A percentile compares a stretch with the other conserved stretches of the same genome.
Evolutionary conservation across 2,888 invertebrate genomes (phyloP).

Genomic region (Scelioninae gen. 1): DNA sequence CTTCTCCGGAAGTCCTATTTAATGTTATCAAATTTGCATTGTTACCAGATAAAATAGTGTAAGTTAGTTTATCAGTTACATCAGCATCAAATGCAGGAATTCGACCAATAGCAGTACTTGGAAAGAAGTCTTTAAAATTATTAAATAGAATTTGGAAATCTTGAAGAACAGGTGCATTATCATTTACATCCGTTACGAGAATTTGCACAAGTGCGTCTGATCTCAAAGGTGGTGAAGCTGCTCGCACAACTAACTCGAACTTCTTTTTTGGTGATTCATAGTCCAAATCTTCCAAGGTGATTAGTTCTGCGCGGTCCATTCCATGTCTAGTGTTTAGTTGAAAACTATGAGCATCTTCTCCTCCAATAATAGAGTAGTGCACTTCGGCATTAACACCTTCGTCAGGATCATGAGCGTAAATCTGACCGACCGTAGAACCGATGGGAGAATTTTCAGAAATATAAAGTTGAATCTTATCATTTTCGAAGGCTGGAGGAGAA

Average conservation of each 20-base stretch:
- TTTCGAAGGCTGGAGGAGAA: conserved; percentile 94
- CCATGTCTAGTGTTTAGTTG: conserved; percentile 92
- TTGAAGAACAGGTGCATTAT: conserved; percentile 95
- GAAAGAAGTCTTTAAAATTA: conserved; percentile 97
- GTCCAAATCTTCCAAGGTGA: conserved; percentile 96
- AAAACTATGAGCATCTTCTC: conserved; percentile 95
- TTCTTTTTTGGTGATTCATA: conserved; percentile 97
- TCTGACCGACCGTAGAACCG: conserved; percentile 96
- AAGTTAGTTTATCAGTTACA: conserved; percentile 94
- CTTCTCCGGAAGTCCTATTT: conserved; percentile 92
- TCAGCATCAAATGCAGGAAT: conserved; percentile 98
- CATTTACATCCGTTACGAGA: conserved; percentile 96
- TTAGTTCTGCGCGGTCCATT: conserved; percentile 93
- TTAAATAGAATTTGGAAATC: conserved; percentile 98
- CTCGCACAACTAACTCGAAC: conserved; percentile 94
- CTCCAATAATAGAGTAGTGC: conserved; percentile 97
- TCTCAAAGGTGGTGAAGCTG: conserved; percentile 94
- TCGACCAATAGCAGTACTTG: conserved; percentile 94
- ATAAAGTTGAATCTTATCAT: conserved; percentile 94
- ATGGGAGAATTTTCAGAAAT: conserved; percentile 98
- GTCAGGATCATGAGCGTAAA: conserved; percentile 95
- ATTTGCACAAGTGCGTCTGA: conserved; percentile 95
- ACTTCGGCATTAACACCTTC: conserved; percentile 96
- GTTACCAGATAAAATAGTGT: conserved; percentile 94
- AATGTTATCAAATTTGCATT: conserved; percentile 94